Percentiles rank a stretch among this genome's conserved stretches.
Conservation (phyloP, 2,797 vertebrate species). For the Mormyrus hasselquistii region DNA sequence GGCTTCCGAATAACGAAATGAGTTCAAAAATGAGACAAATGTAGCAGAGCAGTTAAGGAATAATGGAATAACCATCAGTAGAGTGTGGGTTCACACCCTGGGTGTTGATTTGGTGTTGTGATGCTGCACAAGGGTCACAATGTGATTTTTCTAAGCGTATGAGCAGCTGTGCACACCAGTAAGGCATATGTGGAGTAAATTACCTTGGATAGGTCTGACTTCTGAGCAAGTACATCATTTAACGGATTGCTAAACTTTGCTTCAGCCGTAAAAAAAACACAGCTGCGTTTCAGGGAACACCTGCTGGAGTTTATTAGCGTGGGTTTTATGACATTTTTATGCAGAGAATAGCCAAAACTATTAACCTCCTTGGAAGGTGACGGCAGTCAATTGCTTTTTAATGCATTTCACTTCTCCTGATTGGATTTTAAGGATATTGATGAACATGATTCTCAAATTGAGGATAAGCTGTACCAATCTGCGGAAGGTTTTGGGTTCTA, state of each 20-base stretch:
- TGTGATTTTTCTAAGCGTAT: neutral
- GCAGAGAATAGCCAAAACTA: neutral
- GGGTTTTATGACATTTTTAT: conserved; percentile 4
- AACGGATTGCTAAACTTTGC: neutral
- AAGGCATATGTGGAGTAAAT: neutral
- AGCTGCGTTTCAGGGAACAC: neutral
- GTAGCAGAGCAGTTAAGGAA: neutral
- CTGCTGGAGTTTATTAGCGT: neutral
- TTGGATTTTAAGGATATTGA: neutral
- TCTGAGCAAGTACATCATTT: neutral
- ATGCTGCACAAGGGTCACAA: neutral
- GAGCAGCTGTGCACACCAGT: neutral
- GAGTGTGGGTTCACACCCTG: neutral
- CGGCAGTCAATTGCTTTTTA: neutral
- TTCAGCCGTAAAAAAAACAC: neutral
- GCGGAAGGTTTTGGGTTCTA: neutral
- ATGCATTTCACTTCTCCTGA: neutral
- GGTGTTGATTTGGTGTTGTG: neutral
- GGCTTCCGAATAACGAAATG: neutral
- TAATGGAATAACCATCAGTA: neutral
- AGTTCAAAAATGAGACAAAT: neutral
- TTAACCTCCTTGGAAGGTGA: neutral
- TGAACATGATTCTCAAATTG: neutral
- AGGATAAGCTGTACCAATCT: neutral
- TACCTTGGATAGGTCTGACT: neutral